phyloP scores from a whole-genome alignment of 1,140 invertebrate genomes.

The Aphelinus atriplicis region DNA sequence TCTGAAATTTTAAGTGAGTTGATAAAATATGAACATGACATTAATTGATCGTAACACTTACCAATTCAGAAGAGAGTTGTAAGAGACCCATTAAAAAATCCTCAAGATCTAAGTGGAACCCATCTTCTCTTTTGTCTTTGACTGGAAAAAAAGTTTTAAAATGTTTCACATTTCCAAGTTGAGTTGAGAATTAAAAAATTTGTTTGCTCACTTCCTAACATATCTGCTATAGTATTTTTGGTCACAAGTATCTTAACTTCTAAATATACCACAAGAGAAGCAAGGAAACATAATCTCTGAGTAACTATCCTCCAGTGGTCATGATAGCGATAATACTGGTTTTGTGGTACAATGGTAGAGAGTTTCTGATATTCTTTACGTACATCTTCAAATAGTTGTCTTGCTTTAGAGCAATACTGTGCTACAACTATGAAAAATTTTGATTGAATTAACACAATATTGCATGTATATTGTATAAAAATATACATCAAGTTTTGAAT shows the following conservation, averaged over 20 bases:
- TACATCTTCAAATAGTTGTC: constrained; percentile 70
- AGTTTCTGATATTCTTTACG: constrained; percentile 70
- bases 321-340: constrained; percentile 82
- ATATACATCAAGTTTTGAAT: constrained; percentile 26
- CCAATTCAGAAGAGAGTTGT: constrained; percentile 83
- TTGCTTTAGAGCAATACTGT: constrained; percentile 68
- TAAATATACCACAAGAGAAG: constrained; percentile 82
- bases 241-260: constrained; percentile 79
- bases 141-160: constrained; percentile 62
- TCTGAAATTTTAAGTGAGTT: constrained; percentile 62
- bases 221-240: constrained; percentile 79
- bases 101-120: constrained; percentile 90
- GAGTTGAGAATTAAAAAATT: constrained; percentile 18
- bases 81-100: constrained; percentile 89
- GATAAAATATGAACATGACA: constrained; percentile 1
- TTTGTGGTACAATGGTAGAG: constrained; percentile 69
- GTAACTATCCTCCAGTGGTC: constrained; percentile 88
- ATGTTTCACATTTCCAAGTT: neutral
- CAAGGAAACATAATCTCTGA: constrained; percentile 81
- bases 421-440: constrained; percentile 63
- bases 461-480: constrained; percentile 1
- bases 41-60: constrained; percentile 52
- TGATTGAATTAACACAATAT: constrained; percentile 29
- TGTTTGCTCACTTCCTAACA: constrained; percentile 75
- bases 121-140: constrained; percentile 69